A percentile compares a stretch with the other conserved stretches of the same genome.
These are phyloP conservation scores for Chaetodon trifascialis DNA, from an alignment of 2,113 vertebrate species.

Conservation along the genomic window DNA sequence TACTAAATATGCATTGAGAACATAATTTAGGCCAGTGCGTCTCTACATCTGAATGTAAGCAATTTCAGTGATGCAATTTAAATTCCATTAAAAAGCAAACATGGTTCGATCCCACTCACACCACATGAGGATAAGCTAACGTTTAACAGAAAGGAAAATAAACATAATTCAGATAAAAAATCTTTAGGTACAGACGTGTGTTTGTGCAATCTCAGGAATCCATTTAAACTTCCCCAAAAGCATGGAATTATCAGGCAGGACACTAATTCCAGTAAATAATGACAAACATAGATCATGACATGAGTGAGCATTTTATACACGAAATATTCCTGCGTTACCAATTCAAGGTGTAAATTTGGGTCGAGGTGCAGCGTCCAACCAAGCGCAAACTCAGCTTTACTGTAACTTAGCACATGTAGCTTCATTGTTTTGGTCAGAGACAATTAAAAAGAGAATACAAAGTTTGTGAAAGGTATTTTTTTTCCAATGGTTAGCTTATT, in stretches of 20 bases:
- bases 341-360: neutral
- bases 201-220: neutral
- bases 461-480: neutral
- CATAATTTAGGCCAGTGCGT: slow-evolving; percentile 21
- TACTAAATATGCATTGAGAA: slow-evolving; percentile 45
- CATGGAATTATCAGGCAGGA: neutral
- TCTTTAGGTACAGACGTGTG: neutral
- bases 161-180: neutral
- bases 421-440: slow-evolving; percentile 11
- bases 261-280: neutral
- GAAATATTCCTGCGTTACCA: neutral
- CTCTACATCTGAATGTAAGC: slow-evolving; percentile 5
- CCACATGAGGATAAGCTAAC: neutral
- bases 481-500: neutral
- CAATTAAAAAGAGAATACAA: slow-evolving; percentile 14
- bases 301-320: neutral
- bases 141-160: slow-evolving; percentile 14
- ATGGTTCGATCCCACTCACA: neutral
- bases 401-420: slow-evolving; percentile 27
- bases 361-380: slow-evolving; percentile 7
- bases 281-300: neutral
- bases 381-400: slow-evolving; percentile 28
- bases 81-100: slow-evolving; percentile 48
- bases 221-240: neutral
- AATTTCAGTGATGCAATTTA: slow-evolving; percentile 29